These are phyloP conservation scores for Lemur catta DNA, from an alignment of 2,797 vertebrate genomes.

Conservation along the genomic window DNA sequence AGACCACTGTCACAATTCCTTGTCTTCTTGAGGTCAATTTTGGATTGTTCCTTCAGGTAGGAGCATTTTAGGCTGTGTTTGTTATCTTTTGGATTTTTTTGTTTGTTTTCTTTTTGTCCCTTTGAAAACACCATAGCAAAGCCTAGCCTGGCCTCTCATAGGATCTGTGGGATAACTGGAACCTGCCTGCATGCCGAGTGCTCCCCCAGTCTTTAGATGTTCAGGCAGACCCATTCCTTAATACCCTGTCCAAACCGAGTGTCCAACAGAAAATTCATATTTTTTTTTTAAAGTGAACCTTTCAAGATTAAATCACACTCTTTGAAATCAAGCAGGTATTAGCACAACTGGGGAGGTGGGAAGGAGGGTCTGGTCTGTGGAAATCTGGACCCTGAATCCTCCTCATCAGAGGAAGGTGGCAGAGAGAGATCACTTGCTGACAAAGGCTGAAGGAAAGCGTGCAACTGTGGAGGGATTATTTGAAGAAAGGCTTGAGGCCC, in stretches of 20 bases:
- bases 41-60: not conserved
- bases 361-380: not conserved
- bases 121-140: not conserved
- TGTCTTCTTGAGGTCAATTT: not conserved
- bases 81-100: not conserved
- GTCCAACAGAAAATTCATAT: not conserved
- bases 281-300: not conserved
- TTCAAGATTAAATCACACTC: not conserved
- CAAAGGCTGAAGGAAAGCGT: not conserved
- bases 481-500: not conserved
- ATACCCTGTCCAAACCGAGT: not conserved
- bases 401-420: not conserved
- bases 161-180: not conserved
- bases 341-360: not conserved
- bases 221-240: not conserved
- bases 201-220: not conserved
- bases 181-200: rapidly evolving
- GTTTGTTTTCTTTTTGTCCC: not conserved
- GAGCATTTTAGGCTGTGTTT: not conserved
- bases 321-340: not conserved
- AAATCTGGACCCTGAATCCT: not conserved
- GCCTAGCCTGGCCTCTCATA: not conserved
- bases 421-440: not conserved
- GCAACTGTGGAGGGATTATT: rapidly evolving
- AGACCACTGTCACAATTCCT: no score